Conservation (phyloP, 2,888 invertebrate genomes). For the Electrophaes corylata region DNA sequence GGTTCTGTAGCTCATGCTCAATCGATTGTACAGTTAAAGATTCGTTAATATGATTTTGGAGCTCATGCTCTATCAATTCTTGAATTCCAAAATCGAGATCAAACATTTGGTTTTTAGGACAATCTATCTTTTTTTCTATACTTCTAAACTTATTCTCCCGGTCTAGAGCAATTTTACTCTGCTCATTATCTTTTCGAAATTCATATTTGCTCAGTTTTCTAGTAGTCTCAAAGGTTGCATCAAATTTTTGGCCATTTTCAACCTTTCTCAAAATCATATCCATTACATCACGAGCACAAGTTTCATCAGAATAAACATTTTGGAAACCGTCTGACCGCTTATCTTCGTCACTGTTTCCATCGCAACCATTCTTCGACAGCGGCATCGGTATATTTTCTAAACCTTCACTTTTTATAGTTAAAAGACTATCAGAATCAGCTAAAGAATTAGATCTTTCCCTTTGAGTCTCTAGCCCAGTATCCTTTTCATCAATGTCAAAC, state of each 20-base stretch:
- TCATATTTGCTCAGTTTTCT: conserved; percentile 47
- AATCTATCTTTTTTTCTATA: conserved; percentile 30
- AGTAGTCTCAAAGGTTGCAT: conserved; percentile 46
- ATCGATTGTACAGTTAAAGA: conserved; percentile 55
- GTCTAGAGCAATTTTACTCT: conserved; percentile 46
- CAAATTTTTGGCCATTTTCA: conserved; percentile 51
- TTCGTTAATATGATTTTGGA: conserved; percentile 55
- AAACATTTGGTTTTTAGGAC: conserved; percentile 29
- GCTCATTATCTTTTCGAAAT: conserved; percentile 51
- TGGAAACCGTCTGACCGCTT: conserved; percentile 25
- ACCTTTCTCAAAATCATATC: conserved; percentile 54
- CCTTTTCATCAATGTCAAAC: conserved; percentile 34
- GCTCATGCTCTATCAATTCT: conserved; percentile 58
- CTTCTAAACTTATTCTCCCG: conserved; percentile 46
- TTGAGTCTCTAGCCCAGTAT: conserved; percentile 30
- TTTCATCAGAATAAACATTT: conserved; percentile 45
- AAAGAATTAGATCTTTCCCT: conserved; percentile 35
- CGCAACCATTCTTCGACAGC: conserved; percentile 39
- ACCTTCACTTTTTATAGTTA: conserved; percentile 39
- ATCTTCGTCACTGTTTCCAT: conserved; percentile 25
- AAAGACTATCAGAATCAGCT: conserved; percentile 36
- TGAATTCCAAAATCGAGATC: conserved; percentile 44
- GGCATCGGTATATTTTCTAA: conserved; percentile 41
- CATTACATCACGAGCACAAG: conserved; percentile 52
- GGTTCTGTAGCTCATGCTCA: conserved; percentile 55